These are phyloP conservation scores for Cryptoprocta ferox DNA, from an alignment of 2,797 vertebrate genomes.

Conservation along the genomic window DNA sequence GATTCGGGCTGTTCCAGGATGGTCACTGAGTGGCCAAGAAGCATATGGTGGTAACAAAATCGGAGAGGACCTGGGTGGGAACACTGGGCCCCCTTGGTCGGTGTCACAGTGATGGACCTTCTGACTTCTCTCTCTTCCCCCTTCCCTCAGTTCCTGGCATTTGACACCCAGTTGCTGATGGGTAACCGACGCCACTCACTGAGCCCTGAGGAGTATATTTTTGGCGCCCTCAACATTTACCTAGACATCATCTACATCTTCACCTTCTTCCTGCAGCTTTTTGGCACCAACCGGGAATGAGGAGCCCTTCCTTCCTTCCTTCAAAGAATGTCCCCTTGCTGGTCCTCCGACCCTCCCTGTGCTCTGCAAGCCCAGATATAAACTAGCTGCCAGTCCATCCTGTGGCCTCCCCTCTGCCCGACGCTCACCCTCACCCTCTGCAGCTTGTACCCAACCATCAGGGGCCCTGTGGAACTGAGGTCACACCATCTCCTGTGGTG, in stretches of 20 bases:
- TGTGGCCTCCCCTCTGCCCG: constrained; percentile 60
- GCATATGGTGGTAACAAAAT: background rate
- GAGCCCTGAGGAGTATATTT: constrained; percentile 96
- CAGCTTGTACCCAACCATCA: constrained; percentile 79
- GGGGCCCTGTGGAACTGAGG: background rate
- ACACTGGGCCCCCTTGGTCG: background rate
- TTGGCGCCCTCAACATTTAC: constrained; percentile 96
- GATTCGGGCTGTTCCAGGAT: background rate
- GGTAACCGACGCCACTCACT: constrained; percentile 93
- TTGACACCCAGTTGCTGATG: constrained; percentile 96
- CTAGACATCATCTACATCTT: constrained; percentile 97
- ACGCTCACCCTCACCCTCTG: constrained; percentile 49
- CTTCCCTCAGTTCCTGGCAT: constrained; percentile 92
- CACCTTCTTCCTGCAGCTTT: constrained; percentile 95
- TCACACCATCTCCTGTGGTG: background rate
- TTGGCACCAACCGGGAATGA: constrained; percentile 91
- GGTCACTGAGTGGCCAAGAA: background rate
- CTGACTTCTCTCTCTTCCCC: background rate
- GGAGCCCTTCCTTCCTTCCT: constrained; percentile 3
- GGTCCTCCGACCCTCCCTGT: background rate
- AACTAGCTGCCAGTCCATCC: constrained; percentile 60
- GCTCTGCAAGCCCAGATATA: constrained; percentile 45
- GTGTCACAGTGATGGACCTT: background rate
- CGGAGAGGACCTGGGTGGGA: background rate
- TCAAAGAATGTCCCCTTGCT: constrained; percentile 49